phyloP scores from a whole-genome alignment of 2,888 invertebrate genomes.

The Apodemia duryi region DNA sequence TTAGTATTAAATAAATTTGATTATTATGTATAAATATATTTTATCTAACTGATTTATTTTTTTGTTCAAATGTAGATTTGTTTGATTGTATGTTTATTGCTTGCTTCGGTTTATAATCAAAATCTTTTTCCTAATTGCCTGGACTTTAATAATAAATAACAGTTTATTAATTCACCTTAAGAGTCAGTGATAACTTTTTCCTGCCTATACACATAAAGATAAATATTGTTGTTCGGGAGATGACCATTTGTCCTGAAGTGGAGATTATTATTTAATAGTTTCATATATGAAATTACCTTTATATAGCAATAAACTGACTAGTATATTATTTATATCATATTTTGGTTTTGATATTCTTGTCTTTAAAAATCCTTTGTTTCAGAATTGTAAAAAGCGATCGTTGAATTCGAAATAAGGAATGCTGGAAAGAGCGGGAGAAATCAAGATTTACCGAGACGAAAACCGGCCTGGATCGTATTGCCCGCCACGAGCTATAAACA shows the following conservation, averaged over 20 bases:
- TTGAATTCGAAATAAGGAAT: slow-evolving; percentile 53
- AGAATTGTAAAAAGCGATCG: slow-evolving; percentile 34
- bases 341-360: neutral
- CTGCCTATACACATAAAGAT: no score
- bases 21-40: no score
- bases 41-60: no score
- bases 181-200: no score
- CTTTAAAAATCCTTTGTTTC: neutral
- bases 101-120: neutral
- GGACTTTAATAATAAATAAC: no score
- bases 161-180: no score
- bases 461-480: slow-evolving; percentile 53
- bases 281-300: no score
- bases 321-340: neutral
- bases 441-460: slow-evolving; percentile 52
- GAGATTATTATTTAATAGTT: no score
- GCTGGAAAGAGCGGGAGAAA: slow-evolving; percentile 53
- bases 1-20: neutral
- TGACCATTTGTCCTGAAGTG: no score
- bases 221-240: no score
- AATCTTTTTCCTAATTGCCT: neutral
- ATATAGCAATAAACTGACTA: no score
- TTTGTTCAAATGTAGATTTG: neutral
- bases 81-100: neutral
- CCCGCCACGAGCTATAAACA: slow-evolving; percentile 34